These are phyloP conservation scores for Mus minutoides DNA, from an alignment of 2,797 vertebrate species.

Conservation along the genomic window DNA sequence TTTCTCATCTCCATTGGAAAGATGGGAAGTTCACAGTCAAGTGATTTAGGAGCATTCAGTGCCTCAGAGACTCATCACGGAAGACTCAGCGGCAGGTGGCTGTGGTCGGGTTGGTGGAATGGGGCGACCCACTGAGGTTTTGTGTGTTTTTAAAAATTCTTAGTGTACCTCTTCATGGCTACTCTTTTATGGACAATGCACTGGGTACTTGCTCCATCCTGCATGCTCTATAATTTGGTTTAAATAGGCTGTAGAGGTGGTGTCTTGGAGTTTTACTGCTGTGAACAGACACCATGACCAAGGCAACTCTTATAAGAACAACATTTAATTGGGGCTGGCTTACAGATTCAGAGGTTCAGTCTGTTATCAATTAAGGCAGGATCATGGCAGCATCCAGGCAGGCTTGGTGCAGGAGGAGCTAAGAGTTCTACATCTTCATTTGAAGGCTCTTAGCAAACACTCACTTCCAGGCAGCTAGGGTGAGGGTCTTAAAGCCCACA, in stretches of 20 bases:
- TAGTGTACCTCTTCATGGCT: not conserved
- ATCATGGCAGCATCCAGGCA: not conserved
- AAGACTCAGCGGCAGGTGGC: not conserved
- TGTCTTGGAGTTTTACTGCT: not conserved
- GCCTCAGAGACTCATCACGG: not conserved
- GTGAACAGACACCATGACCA: not conserved
- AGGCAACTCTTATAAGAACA: not conserved
- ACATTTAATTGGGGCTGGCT: not conserved
- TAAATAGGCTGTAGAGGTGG: not conserved
- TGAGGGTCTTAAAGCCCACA: not conserved
- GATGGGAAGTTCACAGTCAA: not conserved
- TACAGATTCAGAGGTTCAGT: not conserved
- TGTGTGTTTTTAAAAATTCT: not conserved
- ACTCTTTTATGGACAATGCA: not conserved
- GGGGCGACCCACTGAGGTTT: not conserved
- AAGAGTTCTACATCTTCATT: not conserved
- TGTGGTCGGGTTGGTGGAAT: not conserved
- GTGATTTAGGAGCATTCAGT: not conserved
- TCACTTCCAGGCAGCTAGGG: not conserved
- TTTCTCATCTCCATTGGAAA: not conserved
- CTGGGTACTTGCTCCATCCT: not conserved
- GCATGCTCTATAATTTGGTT: not conserved
- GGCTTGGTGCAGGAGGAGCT: not conserved
- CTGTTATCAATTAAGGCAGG: not conserved
- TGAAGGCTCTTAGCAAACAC: not conserved